Percentiles rank a stretch among this genome's conserved stretches.
phyloP scores from a whole-genome alignment of 2,113 vertebrate genomes.

The Sander vitreus region DNA sequence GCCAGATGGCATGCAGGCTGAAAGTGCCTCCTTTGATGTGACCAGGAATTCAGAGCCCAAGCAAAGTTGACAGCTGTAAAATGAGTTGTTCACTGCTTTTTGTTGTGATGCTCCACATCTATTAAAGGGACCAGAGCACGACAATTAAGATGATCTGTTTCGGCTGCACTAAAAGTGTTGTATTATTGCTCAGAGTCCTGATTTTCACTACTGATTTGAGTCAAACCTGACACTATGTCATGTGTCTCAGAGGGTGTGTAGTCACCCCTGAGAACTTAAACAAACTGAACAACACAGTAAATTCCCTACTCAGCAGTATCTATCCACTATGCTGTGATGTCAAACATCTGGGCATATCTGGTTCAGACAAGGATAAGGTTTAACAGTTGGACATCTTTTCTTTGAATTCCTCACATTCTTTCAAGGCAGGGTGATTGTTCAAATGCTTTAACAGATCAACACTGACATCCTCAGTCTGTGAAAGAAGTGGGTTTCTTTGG shows the following conservation, averaged over 20 bases:
- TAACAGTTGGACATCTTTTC: constrained; percentile 71
- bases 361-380: constrained; percentile 69
- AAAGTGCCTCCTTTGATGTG: constrained; percentile 64
- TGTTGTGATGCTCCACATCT: constrained; percentile 6
- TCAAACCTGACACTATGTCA: background rate
- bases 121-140: background rate
- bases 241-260: background rate
- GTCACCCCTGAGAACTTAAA: constrained; percentile 12
- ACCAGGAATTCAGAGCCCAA: constrained; percentile 43
- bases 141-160: constrained; percentile 30
- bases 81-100: constrained; percentile 46
- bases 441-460: constrained; percentile 65
- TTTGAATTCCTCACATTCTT: constrained; percentile 73
- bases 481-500: constrained; percentile 5
- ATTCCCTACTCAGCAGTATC: constrained; percentile 40
- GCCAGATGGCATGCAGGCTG: constrained; percentile 46
- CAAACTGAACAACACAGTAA: constrained; percentile 33
- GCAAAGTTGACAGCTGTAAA: constrained; percentile 50
- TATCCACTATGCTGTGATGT: constrained; percentile 42
- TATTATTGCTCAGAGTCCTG: background rate
- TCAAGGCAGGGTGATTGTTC: constrained; percentile 21
- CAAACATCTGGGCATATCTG: constrained; percentile 75
- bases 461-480: constrained; percentile 11
- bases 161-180: background rate
- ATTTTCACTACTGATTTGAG: background rate